Conservation (phyloP, 2,113 vertebrate species). For the Solea solea region DNA sequence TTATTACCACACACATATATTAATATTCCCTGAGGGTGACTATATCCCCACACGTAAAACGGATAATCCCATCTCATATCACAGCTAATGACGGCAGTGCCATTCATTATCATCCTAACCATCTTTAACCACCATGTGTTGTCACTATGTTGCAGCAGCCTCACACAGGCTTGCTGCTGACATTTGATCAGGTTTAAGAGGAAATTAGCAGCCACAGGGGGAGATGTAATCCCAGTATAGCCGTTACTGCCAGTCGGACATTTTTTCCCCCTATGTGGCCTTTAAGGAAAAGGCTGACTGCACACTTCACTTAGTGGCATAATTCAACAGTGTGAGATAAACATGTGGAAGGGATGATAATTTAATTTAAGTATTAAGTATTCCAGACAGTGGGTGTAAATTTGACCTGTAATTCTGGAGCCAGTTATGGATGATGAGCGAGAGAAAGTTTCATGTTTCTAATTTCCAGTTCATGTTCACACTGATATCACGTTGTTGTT, state of each 20-base stretch:
- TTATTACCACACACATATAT: slow-evolving; percentile 15
- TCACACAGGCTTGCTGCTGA: slow-evolving; percentile 50
- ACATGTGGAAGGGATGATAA: slow-evolving; percentile 56
- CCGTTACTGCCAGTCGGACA: slow-evolving; percentile 60
- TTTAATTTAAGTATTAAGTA: slow-evolving; percentile 53
- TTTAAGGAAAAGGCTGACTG: slow-evolving; percentile 74
- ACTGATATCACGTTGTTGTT: slow-evolving; percentile 1
- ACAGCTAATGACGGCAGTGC: slow-evolving; percentile 41
- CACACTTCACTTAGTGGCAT: slow-evolving; percentile 59
- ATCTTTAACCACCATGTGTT: slow-evolving; percentile 25
- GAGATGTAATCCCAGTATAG: slow-evolving; percentile 57
- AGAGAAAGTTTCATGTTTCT: slow-evolving; percentile 8
- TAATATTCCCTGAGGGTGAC: slow-evolving; percentile 40
- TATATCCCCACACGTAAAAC: slow-evolving; percentile 7
- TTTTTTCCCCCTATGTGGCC: slow-evolving; percentile 60
- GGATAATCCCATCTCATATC: slow-evolving; percentile 33
- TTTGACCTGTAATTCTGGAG: slow-evolving; percentile 9
- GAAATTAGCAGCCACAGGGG: slow-evolving; percentile 49
- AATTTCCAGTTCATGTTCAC: neutral
- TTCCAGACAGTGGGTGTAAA: slow-evolving; percentile 34
- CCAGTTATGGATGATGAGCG: slow-evolving; percentile 15
- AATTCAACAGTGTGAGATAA: slow-evolving; percentile 63
- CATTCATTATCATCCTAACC: slow-evolving; percentile 28
- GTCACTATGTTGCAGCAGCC: slow-evolving; percentile 25
- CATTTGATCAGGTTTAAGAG: slow-evolving; percentile 72